Conservation (phyloP, 2,888 invertebrate species). For the Heliconius sara region DNA sequence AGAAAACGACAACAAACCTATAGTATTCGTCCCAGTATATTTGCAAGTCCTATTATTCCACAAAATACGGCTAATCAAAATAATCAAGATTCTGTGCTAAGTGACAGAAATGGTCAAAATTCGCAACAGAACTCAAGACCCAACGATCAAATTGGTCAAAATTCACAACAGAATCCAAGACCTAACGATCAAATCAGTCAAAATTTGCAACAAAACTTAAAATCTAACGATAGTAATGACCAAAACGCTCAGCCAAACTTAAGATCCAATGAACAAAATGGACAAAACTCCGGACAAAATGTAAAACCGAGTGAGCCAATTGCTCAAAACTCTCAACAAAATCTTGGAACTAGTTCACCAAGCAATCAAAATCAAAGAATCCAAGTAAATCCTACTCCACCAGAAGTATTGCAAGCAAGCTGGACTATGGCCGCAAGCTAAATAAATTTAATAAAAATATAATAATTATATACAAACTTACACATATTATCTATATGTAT, state of each 20-base stretch:
- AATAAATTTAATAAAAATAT: not conserved
- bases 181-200: no score
- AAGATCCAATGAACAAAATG: not conserved
- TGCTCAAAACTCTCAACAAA: not conserved
- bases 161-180: no score
- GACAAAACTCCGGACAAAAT: not conserved
- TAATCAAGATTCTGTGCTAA: not conserved
- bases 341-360: not conserved
- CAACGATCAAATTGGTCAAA: not conserved
- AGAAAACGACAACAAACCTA: conserved; percentile 66
- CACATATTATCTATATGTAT: not conserved
- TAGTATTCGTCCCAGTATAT: conserved; percentile 57
- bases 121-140: not conserved
- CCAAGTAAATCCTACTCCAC: not conserved
- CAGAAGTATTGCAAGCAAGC: not conserved
- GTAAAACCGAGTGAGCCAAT: not conserved
- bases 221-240: not conserved
- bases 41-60: conserved; percentile 49
- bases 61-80: conserved; percentile 25
- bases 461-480: not conserved
- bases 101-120: not conserved
- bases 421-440: not conserved
- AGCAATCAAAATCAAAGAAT: not conserved
- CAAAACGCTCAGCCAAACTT: not conserved
- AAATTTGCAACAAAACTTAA: not conserved